phyloP scores from a whole-genome alignment of 2,888 invertebrate genomes.

The Drosophila longiperda region DNA sequence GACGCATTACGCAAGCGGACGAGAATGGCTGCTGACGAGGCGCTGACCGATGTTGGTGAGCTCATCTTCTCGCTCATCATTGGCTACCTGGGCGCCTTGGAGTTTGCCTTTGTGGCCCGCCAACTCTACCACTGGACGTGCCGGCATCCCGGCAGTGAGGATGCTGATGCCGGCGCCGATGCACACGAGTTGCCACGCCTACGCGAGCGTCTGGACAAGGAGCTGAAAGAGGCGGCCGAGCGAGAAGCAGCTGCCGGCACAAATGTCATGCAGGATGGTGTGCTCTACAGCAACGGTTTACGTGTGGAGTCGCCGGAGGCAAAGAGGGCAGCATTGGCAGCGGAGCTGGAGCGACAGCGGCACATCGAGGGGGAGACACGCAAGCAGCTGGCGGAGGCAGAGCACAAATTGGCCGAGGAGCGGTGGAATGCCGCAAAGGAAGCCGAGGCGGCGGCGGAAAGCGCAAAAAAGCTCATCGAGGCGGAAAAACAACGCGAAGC shows the following conservation, averaged over 20 bases:
- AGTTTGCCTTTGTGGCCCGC: slow-evolving; percentile 85
- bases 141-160: slow-evolving; percentile 66
- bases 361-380: slow-evolving; percentile 80
- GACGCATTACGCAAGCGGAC: slow-evolving; percentile 70
- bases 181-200: slow-evolving; percentile 71
- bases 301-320: slow-evolving; percentile 79
- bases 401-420: slow-evolving; percentile 70
- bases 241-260: slow-evolving; percentile 66
- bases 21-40: slow-evolving; percentile 70
- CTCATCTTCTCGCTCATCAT: slow-evolving; percentile 90
- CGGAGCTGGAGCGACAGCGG: slow-evolving; percentile 77
- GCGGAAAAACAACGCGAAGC: slow-evolving; percentile 39
- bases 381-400: slow-evolving; percentile 77
- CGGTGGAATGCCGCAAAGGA: slow-evolving; percentile 47
- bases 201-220: slow-evolving; percentile 77
- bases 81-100: slow-evolving; percentile 90
- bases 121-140: slow-evolving; percentile 84
- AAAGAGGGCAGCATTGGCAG: slow-evolving; percentile 58
- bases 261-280: slow-evolving; percentile 83
- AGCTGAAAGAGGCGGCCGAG: slow-evolving; percentile 68
- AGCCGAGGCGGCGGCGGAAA: slow-evolving; percentile 57
- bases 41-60: slow-evolving; percentile 88
- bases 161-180: slow-evolving; percentile 51
- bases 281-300: slow-evolving; percentile 82
- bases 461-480: slow-evolving; percentile 44